Conservation (phyloP, 64 coral and sea anemone genomes). For the Stylophora pistillata region DNA sequence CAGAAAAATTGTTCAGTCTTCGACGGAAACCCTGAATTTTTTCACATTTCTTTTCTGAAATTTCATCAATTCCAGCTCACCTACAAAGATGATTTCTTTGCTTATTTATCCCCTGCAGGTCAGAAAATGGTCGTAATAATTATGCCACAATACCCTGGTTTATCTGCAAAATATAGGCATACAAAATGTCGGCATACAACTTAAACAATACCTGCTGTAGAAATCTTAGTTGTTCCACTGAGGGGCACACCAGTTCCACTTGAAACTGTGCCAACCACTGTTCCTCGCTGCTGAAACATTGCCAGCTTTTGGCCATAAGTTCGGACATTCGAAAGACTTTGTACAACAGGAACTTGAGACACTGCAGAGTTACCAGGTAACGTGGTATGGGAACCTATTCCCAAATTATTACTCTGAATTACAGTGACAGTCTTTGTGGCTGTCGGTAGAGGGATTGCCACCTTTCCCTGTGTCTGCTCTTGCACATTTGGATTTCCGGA, state of each 20-base stretch:
- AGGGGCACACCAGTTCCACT: conserved; percentile 16
- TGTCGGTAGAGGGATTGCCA: conserved; percentile 48
- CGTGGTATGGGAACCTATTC: conserved; percentile 21
- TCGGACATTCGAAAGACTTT: conserved; percentile 68
- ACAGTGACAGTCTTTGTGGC: conserved; percentile 43
- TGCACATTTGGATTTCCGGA: not conserved
- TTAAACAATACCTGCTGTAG: conserved; percentile 19
- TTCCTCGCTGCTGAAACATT: conserved; percentile 73
- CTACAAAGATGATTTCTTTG: too few species aligned
- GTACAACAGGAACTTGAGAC: conserved; percentile 56
- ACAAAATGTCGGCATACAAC: too few species aligned
- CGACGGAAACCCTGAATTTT: too few species aligned
- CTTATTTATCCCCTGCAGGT: too few species aligned
- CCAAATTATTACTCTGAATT: conserved; percentile 36
- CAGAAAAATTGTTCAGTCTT: too few species aligned
- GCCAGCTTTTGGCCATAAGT: conserved; percentile 90
- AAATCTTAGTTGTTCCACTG: conserved; percentile 27
- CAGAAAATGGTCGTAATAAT: too few species aligned
- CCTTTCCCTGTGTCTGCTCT: conserved; percentile 15
- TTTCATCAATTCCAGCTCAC: too few species aligned
- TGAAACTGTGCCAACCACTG: conserved; percentile 10
- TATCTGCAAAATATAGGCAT: too few species aligned
- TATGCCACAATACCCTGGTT: too few species aligned
- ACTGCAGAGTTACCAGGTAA: conserved; percentile 6
- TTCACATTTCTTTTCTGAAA: too few species aligned